Percentiles rank a stretch among this genome's conserved stretches.
Conservation (phyloP, 2,797 vertebrate species). For the Diplodus sargus region DNA sequence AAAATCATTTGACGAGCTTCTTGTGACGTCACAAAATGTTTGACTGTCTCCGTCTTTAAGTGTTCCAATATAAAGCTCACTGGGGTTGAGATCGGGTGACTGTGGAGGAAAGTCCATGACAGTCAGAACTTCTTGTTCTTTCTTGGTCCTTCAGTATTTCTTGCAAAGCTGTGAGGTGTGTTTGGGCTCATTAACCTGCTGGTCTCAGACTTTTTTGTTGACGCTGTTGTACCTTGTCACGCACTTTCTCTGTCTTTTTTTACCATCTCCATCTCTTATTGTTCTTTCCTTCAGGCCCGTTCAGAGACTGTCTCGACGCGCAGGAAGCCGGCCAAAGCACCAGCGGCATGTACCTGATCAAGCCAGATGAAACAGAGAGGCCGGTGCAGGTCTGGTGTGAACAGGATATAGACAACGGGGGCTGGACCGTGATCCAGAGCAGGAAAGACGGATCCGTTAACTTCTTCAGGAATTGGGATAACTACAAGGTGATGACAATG, state of each 20-base stretch:
- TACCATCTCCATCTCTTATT: slow-evolving; percentile 1
- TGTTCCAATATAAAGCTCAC: too few species aligned
- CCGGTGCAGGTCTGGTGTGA: slow-evolving; percentile 95
- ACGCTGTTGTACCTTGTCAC: too few species aligned
- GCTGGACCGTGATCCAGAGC: slow-evolving; percentile 97
- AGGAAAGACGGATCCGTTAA: slow-evolving; percentile 95
- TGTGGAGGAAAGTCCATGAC: too few species aligned
- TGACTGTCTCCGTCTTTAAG: too few species aligned
- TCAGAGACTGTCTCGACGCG: slow-evolving; percentile 94
- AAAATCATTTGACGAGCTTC: too few species aligned
- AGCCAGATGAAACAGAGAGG: slow-evolving; percentile 87
- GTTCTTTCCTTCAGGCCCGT: slow-evolving; percentile 87
- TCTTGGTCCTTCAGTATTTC: too few species aligned
- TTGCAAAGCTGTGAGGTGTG: too few species aligned
- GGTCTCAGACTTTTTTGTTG: too few species aligned
- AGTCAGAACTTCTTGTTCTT: too few species aligned
- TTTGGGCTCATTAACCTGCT: too few species aligned
- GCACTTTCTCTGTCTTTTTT: slow-evolving; percentile 3
- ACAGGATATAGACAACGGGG: slow-evolving; percentile 94
- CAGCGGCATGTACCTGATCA: slow-evolving; percentile 95
- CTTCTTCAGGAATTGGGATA: slow-evolving; percentile 99
- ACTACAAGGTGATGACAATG: slow-evolving; percentile 91
- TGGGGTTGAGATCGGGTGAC: too few species aligned
- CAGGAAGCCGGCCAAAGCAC: slow-evolving; percentile 91
- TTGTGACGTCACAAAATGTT: too few species aligned